A percentile compares a stretch with the other conserved stretches of the same genome.
These are phyloP conservation scores for Adoxophyes honmai DNA, from an alignment of 1,140 invertebrate species.

Conservation along the genomic window DNA sequence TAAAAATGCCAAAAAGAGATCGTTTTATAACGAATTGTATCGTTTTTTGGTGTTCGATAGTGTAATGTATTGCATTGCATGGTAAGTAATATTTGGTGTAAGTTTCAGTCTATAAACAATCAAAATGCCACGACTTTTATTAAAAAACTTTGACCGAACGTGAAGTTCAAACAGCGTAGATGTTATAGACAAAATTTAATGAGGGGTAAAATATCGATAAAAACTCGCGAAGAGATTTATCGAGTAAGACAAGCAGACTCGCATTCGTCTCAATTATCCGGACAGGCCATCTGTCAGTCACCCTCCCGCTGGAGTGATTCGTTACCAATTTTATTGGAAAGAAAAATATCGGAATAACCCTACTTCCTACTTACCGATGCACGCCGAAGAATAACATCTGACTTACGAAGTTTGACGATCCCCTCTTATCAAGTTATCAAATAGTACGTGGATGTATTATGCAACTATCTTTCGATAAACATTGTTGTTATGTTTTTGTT, in stretches of 20 bases:
- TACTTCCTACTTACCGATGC: constrained; percentile 4
- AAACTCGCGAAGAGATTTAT: constrained; percentile 49
- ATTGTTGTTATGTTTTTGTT: too few relatives aligned
- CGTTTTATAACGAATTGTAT: background rate
- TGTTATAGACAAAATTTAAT: constrained; percentile 4
- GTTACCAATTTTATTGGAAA: constrained; percentile 48
- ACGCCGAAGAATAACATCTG: background rate
- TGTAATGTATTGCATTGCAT: background rate
- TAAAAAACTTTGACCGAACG: background rate
- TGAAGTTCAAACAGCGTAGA: background rate
- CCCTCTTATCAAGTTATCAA: too few relatives aligned
- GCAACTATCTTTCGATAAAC: too few relatives aligned
- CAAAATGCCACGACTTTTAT: too few relatives aligned
- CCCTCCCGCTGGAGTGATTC: constrained; percentile 56
- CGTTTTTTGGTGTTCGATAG: background rate
- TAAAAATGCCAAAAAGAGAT: too few relatives aligned
- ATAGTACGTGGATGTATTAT: too few relatives aligned
- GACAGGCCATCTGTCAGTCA: constrained; percentile 71
- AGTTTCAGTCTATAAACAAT: too few relatives aligned
- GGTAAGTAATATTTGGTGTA: too few relatives aligned
- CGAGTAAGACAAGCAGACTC: constrained; percentile 41
- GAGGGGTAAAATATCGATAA: constrained; percentile 38
- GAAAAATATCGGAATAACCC: constrained; percentile 22
- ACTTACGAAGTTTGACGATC: background rate
- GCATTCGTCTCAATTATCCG: constrained; percentile 69